Evolutionary conservation across 2,888 invertebrate species (phyloP).

Genomic region (Marronus borbonicus): DNA sequence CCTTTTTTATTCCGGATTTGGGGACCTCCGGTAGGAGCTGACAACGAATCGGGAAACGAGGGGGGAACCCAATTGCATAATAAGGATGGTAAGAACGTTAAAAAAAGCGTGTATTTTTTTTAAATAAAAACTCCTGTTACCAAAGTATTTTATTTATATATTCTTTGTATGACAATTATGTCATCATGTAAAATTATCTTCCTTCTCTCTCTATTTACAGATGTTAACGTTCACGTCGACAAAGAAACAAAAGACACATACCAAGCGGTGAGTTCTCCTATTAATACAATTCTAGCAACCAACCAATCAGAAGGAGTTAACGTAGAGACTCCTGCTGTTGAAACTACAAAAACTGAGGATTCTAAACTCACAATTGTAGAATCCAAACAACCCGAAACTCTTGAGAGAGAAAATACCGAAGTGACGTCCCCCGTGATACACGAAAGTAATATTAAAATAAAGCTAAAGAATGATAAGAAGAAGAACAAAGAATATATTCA

Average conservation of each 20-base stretch:
- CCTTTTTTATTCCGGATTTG: constrained; percentile 87
- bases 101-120: neutral
- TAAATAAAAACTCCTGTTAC: neutral
- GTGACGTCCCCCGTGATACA: constrained; percentile 16
- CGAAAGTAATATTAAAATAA: constrained; percentile 47
- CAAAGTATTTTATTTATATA: neutral
- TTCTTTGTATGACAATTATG: too few species aligned
- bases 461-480: constrained; percentile 40
- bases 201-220: constrained; percentile 5
- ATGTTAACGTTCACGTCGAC: constrained; percentile 32
- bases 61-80: constrained; percentile 62
- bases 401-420: constrained; percentile 17
- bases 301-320: neutral
- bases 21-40: constrained; percentile 81
- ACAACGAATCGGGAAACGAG: constrained; percentile 76
- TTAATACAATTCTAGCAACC: constrained; percentile 55
- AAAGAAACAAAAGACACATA: constrained; percentile 59
- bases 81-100: constrained; percentile 66
- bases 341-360: constrained; percentile 50
- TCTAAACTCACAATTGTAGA: constrained; percentile 54
- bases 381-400: constrained; percentile 39
- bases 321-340: constrained; percentile 2
- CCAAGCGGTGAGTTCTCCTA: constrained; percentile 67
- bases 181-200: neutral
- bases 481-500: constrained; percentile 64